These are phyloP conservation scores for Danio jaintianensis DNA, from an alignment of 2,797 vertebrate genomes.

Conservation along the genomic window DNA sequence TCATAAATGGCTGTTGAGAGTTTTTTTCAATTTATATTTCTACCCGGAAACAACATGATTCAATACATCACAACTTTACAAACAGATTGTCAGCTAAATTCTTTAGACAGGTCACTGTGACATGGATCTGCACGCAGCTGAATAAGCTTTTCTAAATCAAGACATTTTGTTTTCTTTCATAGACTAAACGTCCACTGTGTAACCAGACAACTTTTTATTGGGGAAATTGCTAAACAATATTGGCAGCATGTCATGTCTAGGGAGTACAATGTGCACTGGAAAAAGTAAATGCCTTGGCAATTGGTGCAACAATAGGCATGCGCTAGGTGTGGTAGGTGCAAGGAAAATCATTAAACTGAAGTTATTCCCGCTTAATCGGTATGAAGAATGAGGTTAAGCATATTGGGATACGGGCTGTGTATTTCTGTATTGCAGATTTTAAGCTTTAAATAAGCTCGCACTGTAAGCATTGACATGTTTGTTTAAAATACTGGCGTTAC, in stretches of 20 bases:
- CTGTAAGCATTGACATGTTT: background rate
- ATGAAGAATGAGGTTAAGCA: background rate
- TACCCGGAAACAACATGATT: too few species aligned
- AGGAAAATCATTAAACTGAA: conserved; percentile 11
- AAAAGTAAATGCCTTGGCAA: background rate
- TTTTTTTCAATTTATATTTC: too few species aligned
- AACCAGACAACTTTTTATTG: background rate
- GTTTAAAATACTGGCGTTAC: background rate
- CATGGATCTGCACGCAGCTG: background rate
- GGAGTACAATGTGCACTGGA: background rate
- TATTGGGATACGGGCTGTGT: background rate
- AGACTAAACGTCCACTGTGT: background rate
- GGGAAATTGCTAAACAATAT: conserved; percentile 1
- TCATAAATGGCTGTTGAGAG: too few species aligned
- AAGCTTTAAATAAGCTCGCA: background rate
- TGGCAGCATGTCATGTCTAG: background rate
- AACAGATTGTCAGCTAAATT: background rate
- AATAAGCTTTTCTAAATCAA: background rate
- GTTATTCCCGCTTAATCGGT: background rate
- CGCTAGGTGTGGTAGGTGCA: background rate
- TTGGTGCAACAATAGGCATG: conserved; percentile 4
- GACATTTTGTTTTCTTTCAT: background rate
- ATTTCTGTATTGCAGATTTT: background rate
- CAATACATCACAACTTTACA: too few species aligned
- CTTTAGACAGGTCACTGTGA: background rate